Percentiles rank a stretch among this genome's conserved stretches.
Conservation (phyloP, 2,797 vertebrate species). For the Cyprinodon diabolis region DNA sequence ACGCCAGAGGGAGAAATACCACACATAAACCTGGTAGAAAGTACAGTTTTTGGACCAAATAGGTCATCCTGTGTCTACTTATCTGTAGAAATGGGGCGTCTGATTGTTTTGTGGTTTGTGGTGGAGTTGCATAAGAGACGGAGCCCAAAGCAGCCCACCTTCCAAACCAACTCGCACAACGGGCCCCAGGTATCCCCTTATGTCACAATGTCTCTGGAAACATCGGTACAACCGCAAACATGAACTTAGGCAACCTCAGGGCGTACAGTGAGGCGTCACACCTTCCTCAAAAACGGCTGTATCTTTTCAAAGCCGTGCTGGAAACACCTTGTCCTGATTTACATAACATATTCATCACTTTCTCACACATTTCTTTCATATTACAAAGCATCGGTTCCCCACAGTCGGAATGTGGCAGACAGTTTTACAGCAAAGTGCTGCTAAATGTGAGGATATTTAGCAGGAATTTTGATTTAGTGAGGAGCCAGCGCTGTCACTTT, state of each 20-base stretch:
- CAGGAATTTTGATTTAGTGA: slow-evolving; percentile 26
- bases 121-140: slow-evolving; percentile 50
- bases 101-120: slow-evolving; percentile 52
- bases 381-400: slow-evolving; percentile 27
- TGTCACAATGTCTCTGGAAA: slow-evolving; percentile 56
- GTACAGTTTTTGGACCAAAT: background rate
- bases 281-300: slow-evolving; percentile 65
- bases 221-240: slow-evolving; percentile 48
- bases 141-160: slow-evolving; percentile 2
- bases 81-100: background rate
- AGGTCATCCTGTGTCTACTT: background rate
- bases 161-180: background rate
- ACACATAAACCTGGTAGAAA: background rate
- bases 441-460: slow-evolving; percentile 29
- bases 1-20: background rate
- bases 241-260: slow-evolving; percentile 52
- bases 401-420: slow-evolving; percentile 12
- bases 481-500: background rate
- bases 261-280: slow-evolving; percentile 27
- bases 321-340: slow-evolving; percentile 59
- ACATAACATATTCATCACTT: slow-evolving; percentile 27
- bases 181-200: slow-evolving; percentile 62
- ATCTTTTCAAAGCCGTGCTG: slow-evolving; percentile 52
- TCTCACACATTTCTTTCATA: slow-evolving; percentile 5
- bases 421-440: slow-evolving; percentile 12